Conservation (phyloP, 2,797 vertebrate species). For the Acipenser transmontanus region DNA sequence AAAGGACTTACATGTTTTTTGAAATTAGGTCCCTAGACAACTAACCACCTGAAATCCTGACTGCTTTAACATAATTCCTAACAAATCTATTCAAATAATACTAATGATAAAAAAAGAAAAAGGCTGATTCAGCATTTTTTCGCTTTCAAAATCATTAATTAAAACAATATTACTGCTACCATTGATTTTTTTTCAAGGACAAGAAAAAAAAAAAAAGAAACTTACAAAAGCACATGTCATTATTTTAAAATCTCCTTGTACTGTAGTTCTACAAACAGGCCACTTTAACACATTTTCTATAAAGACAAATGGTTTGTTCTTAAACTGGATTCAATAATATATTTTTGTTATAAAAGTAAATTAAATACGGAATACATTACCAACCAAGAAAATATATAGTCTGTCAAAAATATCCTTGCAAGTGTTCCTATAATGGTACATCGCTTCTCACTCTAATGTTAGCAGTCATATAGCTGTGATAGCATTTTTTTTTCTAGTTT, state of each 20-base stretch:
- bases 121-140: conserved; percentile 41
- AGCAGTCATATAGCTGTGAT: no score
- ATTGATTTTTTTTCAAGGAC: conserved; percentile 48
- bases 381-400: no score
- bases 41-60: conserved; percentile 19
- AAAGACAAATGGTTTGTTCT: no score
- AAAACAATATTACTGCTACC: conserved; percentile 51
- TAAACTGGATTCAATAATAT: no score
- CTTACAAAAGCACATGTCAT: conserved; percentile 34
- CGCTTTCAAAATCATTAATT: conserved; percentile 49
- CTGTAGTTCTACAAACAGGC: no score
- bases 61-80: conserved; percentile 21
- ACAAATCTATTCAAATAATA: conserved; percentile 33
- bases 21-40: conserved; percentile 19
- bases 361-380: no score
- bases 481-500: no score
- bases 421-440: no score
- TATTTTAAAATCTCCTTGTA: conserved; percentile 22
- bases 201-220: conserved; percentile 31
- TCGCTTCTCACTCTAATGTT: no score
- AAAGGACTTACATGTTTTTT: conserved; percentile 7
- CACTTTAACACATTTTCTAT: no score
- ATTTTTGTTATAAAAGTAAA: no score
- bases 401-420: no score
- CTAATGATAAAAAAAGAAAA: conserved; percentile 30